phyloP scores from a whole-genome alignment of 2,888 invertebrate genomes.

The Loripinus fragilis region DNA sequence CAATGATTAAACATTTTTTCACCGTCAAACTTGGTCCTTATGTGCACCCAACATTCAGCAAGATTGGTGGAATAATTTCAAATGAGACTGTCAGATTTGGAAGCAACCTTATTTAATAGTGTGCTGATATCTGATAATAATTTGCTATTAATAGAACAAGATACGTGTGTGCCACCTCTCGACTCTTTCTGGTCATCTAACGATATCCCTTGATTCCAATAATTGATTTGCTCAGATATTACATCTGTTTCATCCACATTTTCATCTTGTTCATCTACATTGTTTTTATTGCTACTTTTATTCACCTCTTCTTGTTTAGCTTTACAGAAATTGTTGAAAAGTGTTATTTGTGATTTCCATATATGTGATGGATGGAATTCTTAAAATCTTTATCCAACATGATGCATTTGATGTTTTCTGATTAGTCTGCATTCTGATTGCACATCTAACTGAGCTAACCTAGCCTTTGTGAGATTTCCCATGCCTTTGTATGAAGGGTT shows the following conservation, averaged over 20 bases:
- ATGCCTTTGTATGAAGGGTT: conserved; percentile 37
- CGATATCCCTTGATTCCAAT: conserved; percentile 36
- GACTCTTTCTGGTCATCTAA: conserved; percentile 30
- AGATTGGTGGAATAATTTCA: conserved; percentile 32
- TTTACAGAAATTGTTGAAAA: conserved; percentile 43
- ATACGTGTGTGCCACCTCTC: not conserved
- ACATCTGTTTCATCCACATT: not conserved
- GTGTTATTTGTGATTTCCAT: conserved; percentile 40
- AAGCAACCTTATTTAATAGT: conserved; percentile 29
- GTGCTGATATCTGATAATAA: conserved; percentile 33
- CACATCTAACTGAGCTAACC: conserved; percentile 41
- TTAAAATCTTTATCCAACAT: conserved; percentile 22
- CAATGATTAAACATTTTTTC: conserved; percentile 27
- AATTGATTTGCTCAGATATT: conserved; percentile 6
- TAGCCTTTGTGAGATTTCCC: conserved; percentile 31
- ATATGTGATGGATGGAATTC: conserved; percentile 36
- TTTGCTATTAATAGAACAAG: not conserved
- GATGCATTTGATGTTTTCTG: conserved; percentile 11
- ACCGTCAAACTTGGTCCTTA: conserved; percentile 32
- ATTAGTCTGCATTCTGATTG: conserved; percentile 39
- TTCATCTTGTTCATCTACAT: no score
- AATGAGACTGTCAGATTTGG: conserved; percentile 26
- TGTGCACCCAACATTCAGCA: conserved; percentile 30
- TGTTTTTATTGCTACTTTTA: no score
- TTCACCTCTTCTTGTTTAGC: no score